Percentiles rank a stretch among this genome's conserved stretches.
These are phyloP conservation scores for Spisula solida DNA, from an alignment of 2,888 invertebrate species.

Conservation along the genomic window DNA sequence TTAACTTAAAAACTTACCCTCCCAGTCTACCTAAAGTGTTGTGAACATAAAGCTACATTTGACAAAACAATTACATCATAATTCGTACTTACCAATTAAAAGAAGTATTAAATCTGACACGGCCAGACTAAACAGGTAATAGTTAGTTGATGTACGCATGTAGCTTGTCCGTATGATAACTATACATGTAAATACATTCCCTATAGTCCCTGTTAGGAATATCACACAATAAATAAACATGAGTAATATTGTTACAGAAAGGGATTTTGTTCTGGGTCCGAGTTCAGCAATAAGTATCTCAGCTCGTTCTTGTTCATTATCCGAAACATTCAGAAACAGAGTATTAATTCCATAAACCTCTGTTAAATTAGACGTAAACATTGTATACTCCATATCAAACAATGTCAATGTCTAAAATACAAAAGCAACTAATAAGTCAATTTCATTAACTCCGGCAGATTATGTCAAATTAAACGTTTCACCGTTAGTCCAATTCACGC, in stretches of 20 bases:
- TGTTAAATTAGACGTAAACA: background rate
- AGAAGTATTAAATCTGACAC: constrained; percentile 94
- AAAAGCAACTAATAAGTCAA: too few relatives aligned
- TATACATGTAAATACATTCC: constrained; percentile 94
- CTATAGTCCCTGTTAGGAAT: constrained; percentile 91
- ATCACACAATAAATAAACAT: constrained; percentile 69
- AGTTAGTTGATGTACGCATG: constrained; percentile 96
- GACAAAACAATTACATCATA: background rate
- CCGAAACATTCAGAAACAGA: background rate
- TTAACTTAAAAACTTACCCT: too few relatives aligned
- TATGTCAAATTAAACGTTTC: too few relatives aligned
- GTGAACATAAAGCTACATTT: too few relatives aligned
- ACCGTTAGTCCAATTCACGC: too few relatives aligned
- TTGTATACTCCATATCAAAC: background rate
- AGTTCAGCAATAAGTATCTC: constrained; percentile 31
- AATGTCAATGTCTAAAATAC: too few relatives aligned
- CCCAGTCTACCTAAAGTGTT: too few relatives aligned
- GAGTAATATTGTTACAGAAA: constrained; percentile 55
- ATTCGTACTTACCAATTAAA: constrained; percentile 90
- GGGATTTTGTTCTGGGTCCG: constrained; percentile 64
- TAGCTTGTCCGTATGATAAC: constrained; percentile 94
- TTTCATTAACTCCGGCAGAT: too few relatives aligned
- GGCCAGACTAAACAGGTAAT: constrained; percentile 95
- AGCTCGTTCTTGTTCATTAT: background rate
- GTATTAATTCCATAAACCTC: background rate